A percentile compares a stretch with the other conserved stretches of the same genome.
These are phyloP conservation scores for Erebia aethiops DNA, from an alignment of 2,888 invertebrate species.

Conservation along the genomic window DNA sequence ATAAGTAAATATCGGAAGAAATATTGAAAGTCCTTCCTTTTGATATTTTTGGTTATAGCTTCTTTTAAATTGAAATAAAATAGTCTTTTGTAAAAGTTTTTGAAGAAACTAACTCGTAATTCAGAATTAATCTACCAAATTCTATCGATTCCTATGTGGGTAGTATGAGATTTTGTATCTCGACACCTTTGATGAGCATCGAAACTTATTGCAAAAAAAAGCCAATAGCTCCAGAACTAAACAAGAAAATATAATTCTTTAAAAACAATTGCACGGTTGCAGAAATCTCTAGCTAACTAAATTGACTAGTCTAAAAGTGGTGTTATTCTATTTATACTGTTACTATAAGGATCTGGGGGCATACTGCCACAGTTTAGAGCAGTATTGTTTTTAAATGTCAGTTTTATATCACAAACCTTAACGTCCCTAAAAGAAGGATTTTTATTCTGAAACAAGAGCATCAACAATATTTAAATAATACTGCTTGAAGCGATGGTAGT, in stretches of 20 bases:
- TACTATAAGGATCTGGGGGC: background rate
- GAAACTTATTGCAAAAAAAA: no score
- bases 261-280: background rate
- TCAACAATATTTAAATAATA: no score
- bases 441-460: no score
- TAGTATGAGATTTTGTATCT: no score
- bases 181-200: no score
- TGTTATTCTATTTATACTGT: background rate
- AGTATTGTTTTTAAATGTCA: no score
- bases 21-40: conserved; percentile 36
- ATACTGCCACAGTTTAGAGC: no score
- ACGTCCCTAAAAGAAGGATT: no score
- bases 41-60: no score
- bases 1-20: conserved; percentile 61
- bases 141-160: background rate
- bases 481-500: no score
- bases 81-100: background rate
- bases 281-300: background rate
- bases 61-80: background rate
- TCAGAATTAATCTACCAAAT: background rate
- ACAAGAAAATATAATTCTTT: background rate
- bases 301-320: background rate
- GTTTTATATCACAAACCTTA: no score
- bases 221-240: background rate
- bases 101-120: background rate